These are phyloP conservation scores for Steatocranus sp. DNA, from an alignment of 2,797 vertebrate genomes.

Conservation along the genomic window DNA sequence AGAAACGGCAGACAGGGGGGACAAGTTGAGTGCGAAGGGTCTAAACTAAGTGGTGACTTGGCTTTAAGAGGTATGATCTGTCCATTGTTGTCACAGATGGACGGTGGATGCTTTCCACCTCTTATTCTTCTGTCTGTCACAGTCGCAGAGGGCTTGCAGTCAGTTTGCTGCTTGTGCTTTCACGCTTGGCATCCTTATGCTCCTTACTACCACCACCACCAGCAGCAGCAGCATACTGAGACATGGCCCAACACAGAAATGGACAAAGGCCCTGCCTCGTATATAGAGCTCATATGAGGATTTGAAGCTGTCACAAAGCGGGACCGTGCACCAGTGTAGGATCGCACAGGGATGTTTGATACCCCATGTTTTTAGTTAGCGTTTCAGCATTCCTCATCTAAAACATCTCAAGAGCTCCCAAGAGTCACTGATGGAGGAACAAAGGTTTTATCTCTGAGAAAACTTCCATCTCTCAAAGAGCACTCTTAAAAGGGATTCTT, in stretches of 20 bases:
- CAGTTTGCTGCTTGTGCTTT: constrained; percentile 1
- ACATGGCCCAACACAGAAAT: background rate
- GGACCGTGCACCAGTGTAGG: background rate
- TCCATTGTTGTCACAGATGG: background rate
- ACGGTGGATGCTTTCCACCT: background rate
- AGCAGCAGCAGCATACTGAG: background rate
- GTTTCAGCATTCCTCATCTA: constrained; percentile 12
- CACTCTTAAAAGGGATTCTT: background rate
- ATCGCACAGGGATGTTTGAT: background rate
- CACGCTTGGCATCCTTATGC: constrained; percentile 1
- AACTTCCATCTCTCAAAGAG: constrained; percentile 17
- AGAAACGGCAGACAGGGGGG: background rate
- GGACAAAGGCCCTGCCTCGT: background rate
- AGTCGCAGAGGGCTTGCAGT: background rate
- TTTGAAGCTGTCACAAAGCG: background rate
- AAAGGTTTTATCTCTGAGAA: constrained; percentile 30
- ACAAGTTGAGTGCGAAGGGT: background rate
- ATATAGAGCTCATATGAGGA: constrained; percentile 8
- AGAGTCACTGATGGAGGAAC: background rate
- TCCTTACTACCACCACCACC: constrained; percentile 5
- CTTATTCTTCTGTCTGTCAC: background rate
- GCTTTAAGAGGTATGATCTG: background rate
- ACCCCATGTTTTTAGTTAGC: constrained; percentile 29
- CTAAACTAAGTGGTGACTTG: background rate
- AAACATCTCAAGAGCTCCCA: constrained; percentile 7